Conservation (phyloP, 2,113 vertebrate species). For the Penelope pileata region DNA sequence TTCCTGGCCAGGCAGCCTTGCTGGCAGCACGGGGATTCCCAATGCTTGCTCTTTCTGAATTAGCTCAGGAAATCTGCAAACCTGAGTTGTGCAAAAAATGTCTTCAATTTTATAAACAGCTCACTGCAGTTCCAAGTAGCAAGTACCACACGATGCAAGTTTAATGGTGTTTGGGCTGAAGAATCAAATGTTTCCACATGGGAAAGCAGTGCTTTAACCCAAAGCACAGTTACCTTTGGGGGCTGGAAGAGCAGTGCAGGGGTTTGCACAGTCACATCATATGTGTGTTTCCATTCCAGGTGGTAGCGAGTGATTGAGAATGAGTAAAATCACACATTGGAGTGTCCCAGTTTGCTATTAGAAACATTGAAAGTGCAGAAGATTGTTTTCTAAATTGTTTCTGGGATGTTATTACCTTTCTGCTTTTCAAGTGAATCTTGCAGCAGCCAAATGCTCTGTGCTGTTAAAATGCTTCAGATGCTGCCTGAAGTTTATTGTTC, state of each 20-base stretch:
- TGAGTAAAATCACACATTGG: neutral
- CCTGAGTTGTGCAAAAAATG: neutral
- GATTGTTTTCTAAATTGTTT: slow-evolving; percentile 52
- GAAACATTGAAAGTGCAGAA: slow-evolving; percentile 30
- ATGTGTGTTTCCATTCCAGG: neutral
- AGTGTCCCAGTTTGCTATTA: slow-evolving; percentile 5
- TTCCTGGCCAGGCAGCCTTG: neutral
- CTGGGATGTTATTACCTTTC: slow-evolving; percentile 55
- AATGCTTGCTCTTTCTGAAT: neutral
- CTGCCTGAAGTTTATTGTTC: slow-evolving; percentile 64
- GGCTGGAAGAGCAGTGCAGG: neutral
- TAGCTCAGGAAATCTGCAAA: neutral
- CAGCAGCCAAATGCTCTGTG: slow-evolving; percentile 41
- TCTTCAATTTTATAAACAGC: neutral
- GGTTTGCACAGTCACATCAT: fast-evolving
- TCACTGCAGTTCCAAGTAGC: neutral
- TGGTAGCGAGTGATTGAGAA: neutral
- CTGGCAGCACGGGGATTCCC: neutral
- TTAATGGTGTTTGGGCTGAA: neutral
- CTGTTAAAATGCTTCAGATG: slow-evolving; percentile 52
- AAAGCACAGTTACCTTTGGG: neutral
- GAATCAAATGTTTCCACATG: neutral
- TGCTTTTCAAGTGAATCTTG: slow-evolving; percentile 11
- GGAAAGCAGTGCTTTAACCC: neutral
- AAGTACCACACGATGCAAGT: neutral